phyloP scores from a whole-genome alignment of 2,888 invertebrate species.

The Epinotia bilunana region DNA sequence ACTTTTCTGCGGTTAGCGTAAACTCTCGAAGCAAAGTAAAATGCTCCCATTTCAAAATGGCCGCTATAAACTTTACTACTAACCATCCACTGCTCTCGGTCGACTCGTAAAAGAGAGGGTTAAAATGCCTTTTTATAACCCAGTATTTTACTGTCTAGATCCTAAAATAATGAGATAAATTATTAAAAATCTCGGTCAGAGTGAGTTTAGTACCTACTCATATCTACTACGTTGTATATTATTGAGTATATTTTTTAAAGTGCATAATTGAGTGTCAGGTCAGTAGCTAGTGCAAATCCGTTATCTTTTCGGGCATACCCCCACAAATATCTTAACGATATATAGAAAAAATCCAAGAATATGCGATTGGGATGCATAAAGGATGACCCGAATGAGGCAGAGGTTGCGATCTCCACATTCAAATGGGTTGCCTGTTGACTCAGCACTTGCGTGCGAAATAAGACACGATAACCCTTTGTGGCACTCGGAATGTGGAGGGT shows the following conservation, averaged over 20 bases:
- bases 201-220: not conserved
- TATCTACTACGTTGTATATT: no score
- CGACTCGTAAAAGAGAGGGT: conserved; percentile 17
- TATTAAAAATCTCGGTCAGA: not conserved
- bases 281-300: no score
- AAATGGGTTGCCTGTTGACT: not conserved
- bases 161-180: conserved; percentile 5
- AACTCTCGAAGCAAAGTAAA: conserved; percentile 9
- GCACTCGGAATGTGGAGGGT: conserved; percentile 16
- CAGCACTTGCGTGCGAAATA: conserved; percentile 8
- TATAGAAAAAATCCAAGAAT: no score
- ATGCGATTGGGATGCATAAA: no score
- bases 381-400: no score
- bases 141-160: not conserved
- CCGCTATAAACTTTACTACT: conserved; percentile 19
- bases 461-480: conserved; percentile 25
- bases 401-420: not conserved
- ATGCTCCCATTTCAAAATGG: conserved; percentile 11
- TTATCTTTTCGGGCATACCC: no score
- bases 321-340: no score
- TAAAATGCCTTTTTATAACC: conserved; percentile 23
- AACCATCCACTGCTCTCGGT: conserved; percentile 3
- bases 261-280: no score
- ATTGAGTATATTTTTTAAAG: no score
- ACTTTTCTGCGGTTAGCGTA: conserved; percentile 2